Evolutionary conservation across 2,888 invertebrate species (phyloP).

Genomic region (Itoplectis maculator): DNA sequence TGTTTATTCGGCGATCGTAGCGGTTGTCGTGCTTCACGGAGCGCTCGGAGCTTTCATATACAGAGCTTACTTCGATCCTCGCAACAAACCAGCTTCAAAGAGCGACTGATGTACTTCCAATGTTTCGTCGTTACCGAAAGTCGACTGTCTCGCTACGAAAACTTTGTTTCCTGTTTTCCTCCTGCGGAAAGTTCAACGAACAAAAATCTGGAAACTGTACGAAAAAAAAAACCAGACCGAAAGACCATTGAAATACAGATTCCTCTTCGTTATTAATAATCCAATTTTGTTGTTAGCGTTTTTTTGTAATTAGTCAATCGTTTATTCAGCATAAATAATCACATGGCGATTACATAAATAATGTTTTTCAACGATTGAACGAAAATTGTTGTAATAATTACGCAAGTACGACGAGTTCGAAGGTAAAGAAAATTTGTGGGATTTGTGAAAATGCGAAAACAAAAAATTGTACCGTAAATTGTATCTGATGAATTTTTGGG

Average conservation of each 20-base stretch:
- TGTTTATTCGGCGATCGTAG: conserved; percentile 92
- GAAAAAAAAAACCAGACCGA: not conserved
- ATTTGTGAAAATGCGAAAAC: not conserved
- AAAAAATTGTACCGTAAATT: too few relatives aligned
- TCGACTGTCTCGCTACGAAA: not conserved
- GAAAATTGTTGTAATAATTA: conserved; percentile 35
- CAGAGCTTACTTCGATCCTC: conserved; percentile 88
- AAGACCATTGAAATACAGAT: not conserved
- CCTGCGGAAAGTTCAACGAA: not conserved
- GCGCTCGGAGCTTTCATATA: conserved; percentile 92
- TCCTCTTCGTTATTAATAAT: not conserved
- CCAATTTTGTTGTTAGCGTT: not conserved
- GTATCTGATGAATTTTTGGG: not conserved
- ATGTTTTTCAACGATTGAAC: conserved; percentile 58
- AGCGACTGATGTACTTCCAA: conserved; percentile 72
- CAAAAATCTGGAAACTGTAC: not conserved
- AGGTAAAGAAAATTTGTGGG: not conserved
- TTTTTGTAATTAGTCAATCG: conserved; percentile 58
- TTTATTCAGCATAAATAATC: conserved; percentile 72
- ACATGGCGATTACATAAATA: conserved; percentile 66
- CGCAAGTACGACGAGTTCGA: conserved; percentile 5
- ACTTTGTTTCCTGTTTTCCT: not conserved
- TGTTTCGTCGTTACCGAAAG: not conserved
- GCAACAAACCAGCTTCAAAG: conserved; percentile 74
- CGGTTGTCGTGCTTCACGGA: conserved; percentile 91